Evolutionary conservation across 2,113 vertebrate species (phyloP), one percentile per base, ranked within the genome.

Genomic region (Prinia subflava): DNA sequence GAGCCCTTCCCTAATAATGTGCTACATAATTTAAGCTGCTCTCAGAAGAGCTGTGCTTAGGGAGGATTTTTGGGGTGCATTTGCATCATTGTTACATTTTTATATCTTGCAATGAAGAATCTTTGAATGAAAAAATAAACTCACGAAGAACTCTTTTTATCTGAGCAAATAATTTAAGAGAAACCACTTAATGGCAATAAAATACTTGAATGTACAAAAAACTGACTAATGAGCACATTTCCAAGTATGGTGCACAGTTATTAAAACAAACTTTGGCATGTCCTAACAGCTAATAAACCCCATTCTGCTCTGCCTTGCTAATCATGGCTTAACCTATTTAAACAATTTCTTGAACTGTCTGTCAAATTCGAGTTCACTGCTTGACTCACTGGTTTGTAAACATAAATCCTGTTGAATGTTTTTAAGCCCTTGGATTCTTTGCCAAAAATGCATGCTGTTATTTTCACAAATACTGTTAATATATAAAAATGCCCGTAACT

Each of bases 331-430:
- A 37, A 13, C 79, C 70, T 71, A 95, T 96, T 91, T 94, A 90
- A 92, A 77, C 83, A 93, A 92, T 96, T 95, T 96, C 83, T 73
- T 84, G 39, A 94, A 53, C 33, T 83, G 78, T 68, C 90, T 70
- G 24, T 96, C 88, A 95, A 83, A 91, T 46, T 42, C 6, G 10
- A 70, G 70, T n/a, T 84, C 75, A 31, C 53, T 92, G 63, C 35
- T 49, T 41, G 92, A 74, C 84, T 79, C 75, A 28, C 19, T 44
- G 35, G 64, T 84, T 95, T 81, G 60, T 57, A 94, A 96, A 92
- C 55, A 65, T 23, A 74, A 92, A 89, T 57, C 59, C 64, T 18
- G 18, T 20, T 19, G 15, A 77, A 73, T 15, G 13, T 5, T 8
- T 83, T 71, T 63, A 19, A 92, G 63, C 44, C 44, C 46, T 47